Percentiles rank a stretch among this genome's conserved stretches.
These are phyloP conservation scores for Brachystomella parvula DNA, from an alignment of 1,140 invertebrate species.

Conservation along the genomic window DNA sequence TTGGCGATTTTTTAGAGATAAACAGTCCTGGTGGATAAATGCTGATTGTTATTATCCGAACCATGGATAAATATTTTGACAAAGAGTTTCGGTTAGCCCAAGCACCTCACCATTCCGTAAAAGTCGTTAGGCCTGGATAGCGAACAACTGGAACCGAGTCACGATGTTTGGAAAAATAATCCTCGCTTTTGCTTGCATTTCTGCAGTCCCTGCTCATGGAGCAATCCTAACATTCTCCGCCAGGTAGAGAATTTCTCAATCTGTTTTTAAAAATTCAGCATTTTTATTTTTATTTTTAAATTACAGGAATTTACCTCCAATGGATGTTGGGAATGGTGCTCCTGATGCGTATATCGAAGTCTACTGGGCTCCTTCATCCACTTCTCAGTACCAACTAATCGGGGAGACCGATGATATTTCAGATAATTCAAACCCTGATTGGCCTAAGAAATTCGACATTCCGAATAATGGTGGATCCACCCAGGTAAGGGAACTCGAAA, in stretches of 20 bases:
- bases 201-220: neutral
- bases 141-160: too few relatives aligned
- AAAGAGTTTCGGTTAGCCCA: too few relatives aligned
- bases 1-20: too few relatives aligned
- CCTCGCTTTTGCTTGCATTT: neutral
- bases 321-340: neutral
- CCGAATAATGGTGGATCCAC: neutral
- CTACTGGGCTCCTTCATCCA: neutral
- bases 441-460: neutral
- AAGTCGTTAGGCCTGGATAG: too few relatives aligned
- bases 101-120: too few relatives aligned
- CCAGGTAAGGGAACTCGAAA: neutral
- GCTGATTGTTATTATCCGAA: too few relatives aligned
- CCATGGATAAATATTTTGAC: too few relatives aligned
- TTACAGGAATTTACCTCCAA: neutral
- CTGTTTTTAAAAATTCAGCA: neutral
- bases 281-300: conserved; percentile 2
- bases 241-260: neutral
- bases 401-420: neutral
- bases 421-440: conserved; percentile 3
- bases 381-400: neutral
- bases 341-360: conserved; percentile 11
- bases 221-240: neutral
- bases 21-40: too few relatives aligned
- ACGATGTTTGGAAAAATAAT: neutral